phyloP scores from a whole-genome alignment of 2,113 vertebrate species.

The Malurus elegans region DNA sequence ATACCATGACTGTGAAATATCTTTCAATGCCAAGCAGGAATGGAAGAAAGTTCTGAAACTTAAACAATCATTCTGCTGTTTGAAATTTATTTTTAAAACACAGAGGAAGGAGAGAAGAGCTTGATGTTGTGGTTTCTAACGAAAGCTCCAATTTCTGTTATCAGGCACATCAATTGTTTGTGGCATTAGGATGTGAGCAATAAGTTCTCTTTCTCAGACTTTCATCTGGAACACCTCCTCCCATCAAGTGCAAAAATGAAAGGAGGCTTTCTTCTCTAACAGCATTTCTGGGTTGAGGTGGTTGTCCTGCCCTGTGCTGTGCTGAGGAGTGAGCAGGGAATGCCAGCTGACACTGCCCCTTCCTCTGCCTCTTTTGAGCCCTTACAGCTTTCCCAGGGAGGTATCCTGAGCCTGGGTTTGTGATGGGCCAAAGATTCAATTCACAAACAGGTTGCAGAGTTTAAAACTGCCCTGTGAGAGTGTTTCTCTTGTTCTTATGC shows the following conservation, averaged over 20 bases:
- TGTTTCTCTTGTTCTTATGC: neutral
- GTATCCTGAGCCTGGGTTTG: neutral
- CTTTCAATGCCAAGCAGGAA: neutral
- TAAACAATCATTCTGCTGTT: neutral
- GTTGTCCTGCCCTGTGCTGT: neutral
- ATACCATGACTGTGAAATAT: neutral
- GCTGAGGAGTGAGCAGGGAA: neutral
- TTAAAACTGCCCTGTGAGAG: neutral
- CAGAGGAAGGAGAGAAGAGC: neutral
- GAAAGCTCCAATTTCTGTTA: neutral
- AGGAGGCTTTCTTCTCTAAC: neutral
- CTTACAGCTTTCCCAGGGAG: neutral
- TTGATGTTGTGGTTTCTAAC: neutral
- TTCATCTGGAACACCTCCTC: neutral
- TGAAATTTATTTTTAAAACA: constrained; percentile 23
- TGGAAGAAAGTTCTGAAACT: neutral
- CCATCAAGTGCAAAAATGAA: neutral
- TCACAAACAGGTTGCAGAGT: neutral
- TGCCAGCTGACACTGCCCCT: neutral
- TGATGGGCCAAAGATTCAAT: neutral
- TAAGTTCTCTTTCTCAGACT: neutral
- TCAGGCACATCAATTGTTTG: neutral
- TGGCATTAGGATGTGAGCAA: neutral
- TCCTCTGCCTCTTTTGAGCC: neutral
- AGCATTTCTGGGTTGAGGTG: neutral